Evolutionary conservation across 2,113 vertebrate genomes (phyloP).

Genomic region (Microtus oregoni): DNA sequence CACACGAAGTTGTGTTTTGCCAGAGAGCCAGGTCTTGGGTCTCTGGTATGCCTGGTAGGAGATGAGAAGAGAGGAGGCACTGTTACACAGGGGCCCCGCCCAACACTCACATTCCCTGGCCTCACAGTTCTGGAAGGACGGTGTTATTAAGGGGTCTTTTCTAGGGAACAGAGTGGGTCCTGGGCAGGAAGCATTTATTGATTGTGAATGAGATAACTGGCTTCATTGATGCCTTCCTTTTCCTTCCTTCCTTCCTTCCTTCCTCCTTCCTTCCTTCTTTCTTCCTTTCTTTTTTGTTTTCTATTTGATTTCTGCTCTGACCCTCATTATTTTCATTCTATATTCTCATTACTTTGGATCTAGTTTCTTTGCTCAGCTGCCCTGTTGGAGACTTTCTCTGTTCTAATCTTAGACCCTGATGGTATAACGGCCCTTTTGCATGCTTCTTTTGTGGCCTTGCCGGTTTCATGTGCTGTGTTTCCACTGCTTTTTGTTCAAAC

Average conservation of each 20-base stretch:
- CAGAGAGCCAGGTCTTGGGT: conserved; percentile 49
- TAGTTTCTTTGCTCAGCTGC: neutral
- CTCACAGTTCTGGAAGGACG: neutral
- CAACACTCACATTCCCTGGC: neutral
- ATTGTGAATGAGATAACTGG: neutral
- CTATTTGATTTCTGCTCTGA: neutral
- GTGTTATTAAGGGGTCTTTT: conserved; percentile 78
- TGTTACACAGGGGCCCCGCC: neutral
- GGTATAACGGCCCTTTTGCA: neutral
- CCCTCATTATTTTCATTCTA: neutral
- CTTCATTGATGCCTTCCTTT: neutral
- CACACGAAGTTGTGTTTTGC: conserved; percentile 64
- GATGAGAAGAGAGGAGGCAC: conserved; percentile 51
- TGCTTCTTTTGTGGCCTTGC: neutral
- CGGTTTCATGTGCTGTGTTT: neutral
- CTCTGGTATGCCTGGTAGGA: conserved; percentile 48
- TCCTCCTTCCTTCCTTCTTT: too few relatives aligned
- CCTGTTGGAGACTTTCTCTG: neutral
- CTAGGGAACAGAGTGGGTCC: conserved; percentile 68
- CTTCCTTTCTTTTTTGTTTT: neutral
- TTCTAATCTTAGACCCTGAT: neutral
- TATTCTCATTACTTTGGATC: neutral
- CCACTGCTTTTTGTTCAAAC: neutral
- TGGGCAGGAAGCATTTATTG: conserved; percentile 72
- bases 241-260: too few relatives aligned